Evolutionary conservation across 2,797 vertebrate species (phyloP).

Genomic region (Anolis apletophallus): DNA sequence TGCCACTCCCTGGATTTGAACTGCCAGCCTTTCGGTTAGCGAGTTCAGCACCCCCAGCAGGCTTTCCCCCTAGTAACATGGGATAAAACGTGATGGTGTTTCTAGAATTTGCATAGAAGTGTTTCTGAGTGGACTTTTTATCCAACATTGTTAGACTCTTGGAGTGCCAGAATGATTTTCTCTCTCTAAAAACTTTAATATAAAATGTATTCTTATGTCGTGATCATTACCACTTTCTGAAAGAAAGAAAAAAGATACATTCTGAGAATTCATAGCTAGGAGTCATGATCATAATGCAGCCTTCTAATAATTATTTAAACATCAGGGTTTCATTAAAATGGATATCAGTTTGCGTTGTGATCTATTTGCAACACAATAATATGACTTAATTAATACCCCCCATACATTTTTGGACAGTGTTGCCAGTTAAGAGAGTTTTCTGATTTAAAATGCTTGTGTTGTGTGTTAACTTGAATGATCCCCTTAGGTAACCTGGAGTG

Average conservation of each 20-base stretch:
- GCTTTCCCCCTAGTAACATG: background rate
- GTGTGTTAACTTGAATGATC: slow-evolving; percentile 59
- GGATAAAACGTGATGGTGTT: background rate
- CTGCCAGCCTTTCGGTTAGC: too few species aligned
- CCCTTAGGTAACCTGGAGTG: slow-evolving; percentile 61
- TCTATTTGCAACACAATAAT: background rate
- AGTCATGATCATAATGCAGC: background rate
- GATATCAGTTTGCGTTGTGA: background rate
- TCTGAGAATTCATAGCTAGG: background rate
- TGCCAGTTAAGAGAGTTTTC: background rate
- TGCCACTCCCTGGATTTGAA: too few species aligned
- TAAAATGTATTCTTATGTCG: background rate
- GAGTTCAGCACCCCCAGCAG: too few species aligned
- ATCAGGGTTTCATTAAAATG: slow-evolving; percentile 23
- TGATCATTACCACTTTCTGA: background rate
- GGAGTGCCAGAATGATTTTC: slow-evolving; percentile 36
- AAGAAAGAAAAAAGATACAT: too few species aligned
- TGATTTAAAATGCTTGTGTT: slow-evolving; percentile 43
- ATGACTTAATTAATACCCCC: background rate
- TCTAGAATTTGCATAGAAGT: background rate
- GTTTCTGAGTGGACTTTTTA: background rate
- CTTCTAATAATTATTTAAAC: slow-evolving; percentile 30
- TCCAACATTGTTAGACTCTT: slow-evolving; percentile 1
- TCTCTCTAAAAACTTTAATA: slow-evolving; percentile 2
- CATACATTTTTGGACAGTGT: background rate